A percentile compares a stretch with the other conserved stretches of the same genome.
phyloP scores from a whole-genome alignment of 2,888 invertebrate species.

The Spicauda simplicius region DNA sequence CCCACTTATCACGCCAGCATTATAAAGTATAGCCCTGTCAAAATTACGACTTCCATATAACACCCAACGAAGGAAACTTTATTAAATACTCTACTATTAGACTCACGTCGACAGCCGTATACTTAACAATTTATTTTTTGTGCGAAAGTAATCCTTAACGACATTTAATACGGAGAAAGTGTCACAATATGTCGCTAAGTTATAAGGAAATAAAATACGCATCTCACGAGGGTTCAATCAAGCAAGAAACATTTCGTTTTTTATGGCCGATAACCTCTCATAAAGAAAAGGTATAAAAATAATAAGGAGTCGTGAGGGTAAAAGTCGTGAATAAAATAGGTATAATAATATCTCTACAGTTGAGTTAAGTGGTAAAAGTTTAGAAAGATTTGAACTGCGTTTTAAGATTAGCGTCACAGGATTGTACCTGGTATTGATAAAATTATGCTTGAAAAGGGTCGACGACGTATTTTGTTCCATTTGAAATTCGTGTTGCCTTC shows the following conservation, averaged over 20 bases:
- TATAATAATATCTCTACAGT: constrained; percentile 66
- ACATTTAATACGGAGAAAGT: constrained; percentile 42
- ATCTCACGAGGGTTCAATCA: constrained; percentile 70
- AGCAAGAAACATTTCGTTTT: constrained; percentile 74
- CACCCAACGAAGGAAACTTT: constrained; percentile 13
- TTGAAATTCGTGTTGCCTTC: constrained; percentile 68
- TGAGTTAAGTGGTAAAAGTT: constrained; percentile 59
- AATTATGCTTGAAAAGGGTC: constrained; percentile 61
- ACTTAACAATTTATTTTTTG: constrained; percentile 21
- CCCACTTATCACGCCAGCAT: constrained; percentile 54
- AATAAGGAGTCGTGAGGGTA: constrained; percentile 73
- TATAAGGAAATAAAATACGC: constrained; percentile 60
- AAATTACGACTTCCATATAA: constrained; percentile 41
- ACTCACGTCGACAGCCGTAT: constrained; percentile 10
- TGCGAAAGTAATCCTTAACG: constrained; percentile 32
- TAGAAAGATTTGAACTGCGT: constrained; percentile 58
- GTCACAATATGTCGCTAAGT: constrained; percentile 47
- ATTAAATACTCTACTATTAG: constrained; percentile 30
- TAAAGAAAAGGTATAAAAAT: constrained; percentile 78
- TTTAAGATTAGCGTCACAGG: constrained; percentile 49
- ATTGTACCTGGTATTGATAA: constrained; percentile 12
- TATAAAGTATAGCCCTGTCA: constrained; percentile 39
- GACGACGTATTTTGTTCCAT: constrained; percentile 67
- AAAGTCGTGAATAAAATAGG: constrained; percentile 70
- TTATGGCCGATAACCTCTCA: constrained; percentile 76